A percentile compares a stretch with the other conserved stretches of the same genome.
These are phyloP conservation scores for Stenopsyche tienmushanensis DNA, from an alignment of 1,140 invertebrate genomes.

Conservation along the genomic window DNA sequence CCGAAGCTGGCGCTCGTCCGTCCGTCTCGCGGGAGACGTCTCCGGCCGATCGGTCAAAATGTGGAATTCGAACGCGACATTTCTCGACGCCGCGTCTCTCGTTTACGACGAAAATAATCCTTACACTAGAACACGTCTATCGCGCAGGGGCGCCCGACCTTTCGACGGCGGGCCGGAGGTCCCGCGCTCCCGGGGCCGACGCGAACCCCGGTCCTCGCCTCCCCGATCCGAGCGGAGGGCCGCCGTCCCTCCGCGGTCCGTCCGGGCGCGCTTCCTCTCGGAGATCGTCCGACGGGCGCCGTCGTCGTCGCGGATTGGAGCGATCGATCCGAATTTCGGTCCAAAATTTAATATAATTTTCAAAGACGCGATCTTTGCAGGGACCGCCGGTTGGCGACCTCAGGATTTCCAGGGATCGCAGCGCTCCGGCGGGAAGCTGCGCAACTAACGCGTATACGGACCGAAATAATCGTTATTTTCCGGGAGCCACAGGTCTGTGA, in stretches of 20 bases:
- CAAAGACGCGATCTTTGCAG: not conserved
- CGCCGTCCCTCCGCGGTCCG: not conserved
- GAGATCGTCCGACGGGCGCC: not conserved
- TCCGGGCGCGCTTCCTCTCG: not conserved
- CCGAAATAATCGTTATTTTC: slow-evolving; percentile 42
- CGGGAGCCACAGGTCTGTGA: slow-evolving; percentile 36
- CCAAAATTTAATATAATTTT: not conserved
- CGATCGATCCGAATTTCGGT: not conserved
- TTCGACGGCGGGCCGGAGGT: no score
- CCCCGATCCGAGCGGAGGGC: not conserved
- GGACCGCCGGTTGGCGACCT: slow-evolving; percentile 2
- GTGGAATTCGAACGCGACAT: not conserved
- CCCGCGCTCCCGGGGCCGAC: not conserved
- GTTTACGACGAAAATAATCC: no score
- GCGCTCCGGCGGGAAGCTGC: slow-evolving; percentile 35
- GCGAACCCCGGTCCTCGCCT: not conserved
- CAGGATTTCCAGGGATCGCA: slow-evolving; percentile 7
- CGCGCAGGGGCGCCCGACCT: no score
- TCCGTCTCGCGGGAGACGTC: not conserved
- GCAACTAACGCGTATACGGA: slow-evolving; percentile 29
- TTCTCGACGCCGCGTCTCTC: not conserved
- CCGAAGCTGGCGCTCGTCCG: not conserved
- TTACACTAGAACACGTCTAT: no score
- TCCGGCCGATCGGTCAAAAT: not conserved
- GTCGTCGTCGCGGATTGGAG: not conserved